phyloP scores from a whole-genome alignment of 2,797 vertebrate genomes.

The Artibeus lituratus region DNA sequence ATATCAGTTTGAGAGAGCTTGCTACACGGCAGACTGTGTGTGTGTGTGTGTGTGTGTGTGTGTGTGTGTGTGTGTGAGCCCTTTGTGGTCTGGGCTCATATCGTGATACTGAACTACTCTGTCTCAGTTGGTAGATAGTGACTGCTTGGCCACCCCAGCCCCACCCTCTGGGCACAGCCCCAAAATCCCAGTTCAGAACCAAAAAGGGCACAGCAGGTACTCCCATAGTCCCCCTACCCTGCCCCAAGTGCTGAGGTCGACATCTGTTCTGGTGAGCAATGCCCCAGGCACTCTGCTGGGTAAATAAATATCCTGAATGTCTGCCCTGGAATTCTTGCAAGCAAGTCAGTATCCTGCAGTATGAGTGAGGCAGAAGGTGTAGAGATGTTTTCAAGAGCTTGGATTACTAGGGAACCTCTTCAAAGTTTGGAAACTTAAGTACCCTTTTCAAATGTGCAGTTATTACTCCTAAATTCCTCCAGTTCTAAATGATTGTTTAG shows the following conservation, averaged over 20 bases:
- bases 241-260: not conserved
- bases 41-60: not conserved
- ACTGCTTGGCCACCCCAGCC: not conserved
- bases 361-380: not conserved
- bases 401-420: not conserved
- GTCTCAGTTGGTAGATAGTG: not conserved
- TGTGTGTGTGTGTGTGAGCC: not conserved
- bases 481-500: not conserved
- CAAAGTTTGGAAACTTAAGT: not conserved
- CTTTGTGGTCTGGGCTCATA: not conserved
- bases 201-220: not conserved
- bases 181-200: not conserved
- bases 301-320: not conserved
- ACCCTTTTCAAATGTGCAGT: not conserved
- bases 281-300: not conserved
- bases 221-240: not conserved
- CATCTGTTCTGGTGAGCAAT: not conserved
- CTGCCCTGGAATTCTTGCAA: not conserved
- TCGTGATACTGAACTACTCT: not conserved
- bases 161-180: not conserved
- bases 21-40: not conserved
- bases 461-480: not conserved
- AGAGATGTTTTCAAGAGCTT: not conserved
- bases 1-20: no score
- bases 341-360: not conserved